phyloP scores from a whole-genome alignment of 2,797 vertebrate genomes.

The Pelochelys cantorii region DNA sequence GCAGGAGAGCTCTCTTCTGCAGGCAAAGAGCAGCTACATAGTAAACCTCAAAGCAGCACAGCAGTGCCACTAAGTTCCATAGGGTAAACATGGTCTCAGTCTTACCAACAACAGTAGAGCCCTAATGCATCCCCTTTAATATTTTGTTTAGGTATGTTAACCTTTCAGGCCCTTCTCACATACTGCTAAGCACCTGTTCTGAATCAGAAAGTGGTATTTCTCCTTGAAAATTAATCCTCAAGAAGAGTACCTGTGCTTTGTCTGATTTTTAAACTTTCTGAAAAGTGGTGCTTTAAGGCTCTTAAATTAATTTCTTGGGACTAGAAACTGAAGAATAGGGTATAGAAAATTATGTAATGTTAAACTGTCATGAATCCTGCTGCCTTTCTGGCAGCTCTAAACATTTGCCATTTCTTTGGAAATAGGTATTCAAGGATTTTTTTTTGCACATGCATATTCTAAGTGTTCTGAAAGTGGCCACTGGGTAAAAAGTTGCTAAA shows the following conservation, averaged over 20 bases:
- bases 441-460: neutral
- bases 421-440: too few relatives aligned
- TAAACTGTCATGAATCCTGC: neutral
- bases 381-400: neutral
- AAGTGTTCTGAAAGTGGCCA: neutral
- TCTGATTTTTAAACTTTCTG: neutral
- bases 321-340: neutral
- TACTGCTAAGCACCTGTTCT: neutral
- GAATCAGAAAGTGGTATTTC: neutral
- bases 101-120: neutral
- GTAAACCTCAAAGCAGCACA: too few relatives aligned
- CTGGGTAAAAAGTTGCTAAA: neutral
- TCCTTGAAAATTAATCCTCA: neutral
- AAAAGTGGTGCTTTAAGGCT: neutral
- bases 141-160: rapidly evolving
- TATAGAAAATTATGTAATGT: neutral
- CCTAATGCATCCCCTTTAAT: neutral
- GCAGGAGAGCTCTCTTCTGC: too few relatives aligned
- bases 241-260: neutral
- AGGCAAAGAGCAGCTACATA: too few relatives aligned
- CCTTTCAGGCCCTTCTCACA: neutral
- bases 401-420: neutral
- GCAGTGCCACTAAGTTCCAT: too few relatives aligned
- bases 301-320: neutral
- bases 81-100: too few relatives aligned